These are phyloP conservation scores for Lucinisca nassula DNA, from an alignment of 2,888 invertebrate species.

Conservation along the genomic window DNA sequence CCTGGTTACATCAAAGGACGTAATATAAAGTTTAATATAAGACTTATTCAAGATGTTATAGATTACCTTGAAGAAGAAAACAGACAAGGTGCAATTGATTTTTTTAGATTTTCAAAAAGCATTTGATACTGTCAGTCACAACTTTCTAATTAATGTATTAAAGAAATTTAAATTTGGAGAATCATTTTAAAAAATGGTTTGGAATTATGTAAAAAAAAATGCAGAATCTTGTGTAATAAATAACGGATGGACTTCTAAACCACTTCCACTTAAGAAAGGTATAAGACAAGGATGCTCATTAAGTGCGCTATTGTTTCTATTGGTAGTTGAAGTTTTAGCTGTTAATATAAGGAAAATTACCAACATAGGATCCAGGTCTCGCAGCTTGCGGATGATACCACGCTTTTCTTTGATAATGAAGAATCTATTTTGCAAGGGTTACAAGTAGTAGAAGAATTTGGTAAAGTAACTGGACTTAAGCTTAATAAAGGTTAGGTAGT, in stretches of 20 bases:
- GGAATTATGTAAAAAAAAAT: background rate
- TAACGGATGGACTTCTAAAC: conserved; percentile 12
- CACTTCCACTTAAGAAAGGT: background rate
- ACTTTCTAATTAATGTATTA: background rate
- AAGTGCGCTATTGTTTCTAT: conserved; percentile 13
- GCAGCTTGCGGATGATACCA: conserved; percentile 26
- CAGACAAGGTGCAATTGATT: conserved; percentile 2
- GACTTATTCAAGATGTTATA: conserved; percentile 27
- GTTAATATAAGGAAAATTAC: background rate
- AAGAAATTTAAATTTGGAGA: conserved; percentile 14
- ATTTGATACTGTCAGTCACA: background rate
- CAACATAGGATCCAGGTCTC: background rate
- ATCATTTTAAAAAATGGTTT: background rate
- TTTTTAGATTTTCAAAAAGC: conserved; percentile 15
- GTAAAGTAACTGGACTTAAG: background rate
- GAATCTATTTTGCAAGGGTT: background rate
- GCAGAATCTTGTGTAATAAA: background rate
- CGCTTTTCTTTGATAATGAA: background rate
- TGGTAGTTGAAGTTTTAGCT: conserved; percentile 16
- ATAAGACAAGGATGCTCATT: conserved; percentile 23
- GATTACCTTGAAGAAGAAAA: conserved; percentile 11
- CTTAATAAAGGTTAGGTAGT: background rate
- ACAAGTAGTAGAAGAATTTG: background rate
- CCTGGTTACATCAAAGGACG: conserved; percentile 18
- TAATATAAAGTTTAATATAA: conserved; percentile 21